Evolutionary conservation across 2,797 vertebrate genomes (phyloP).

Genomic region (Chelon auratus): DNA sequence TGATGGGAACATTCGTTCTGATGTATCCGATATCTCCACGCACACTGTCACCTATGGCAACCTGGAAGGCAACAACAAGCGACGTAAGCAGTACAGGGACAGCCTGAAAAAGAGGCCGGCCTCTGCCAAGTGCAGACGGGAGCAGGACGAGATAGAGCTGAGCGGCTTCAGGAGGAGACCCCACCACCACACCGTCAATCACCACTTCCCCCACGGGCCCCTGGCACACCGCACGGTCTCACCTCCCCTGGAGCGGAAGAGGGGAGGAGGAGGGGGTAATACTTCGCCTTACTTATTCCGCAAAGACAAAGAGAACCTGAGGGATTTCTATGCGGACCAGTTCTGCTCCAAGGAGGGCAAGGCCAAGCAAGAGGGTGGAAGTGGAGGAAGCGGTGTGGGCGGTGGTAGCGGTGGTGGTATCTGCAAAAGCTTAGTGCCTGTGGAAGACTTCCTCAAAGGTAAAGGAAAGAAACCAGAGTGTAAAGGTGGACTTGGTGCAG

Average conservation of each 20-base stretch:
- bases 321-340: constrained; percentile 98
- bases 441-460: constrained; percentile 89
- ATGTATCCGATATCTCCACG: constrained; percentile 98
- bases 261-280: constrained; percentile 81
- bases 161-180: constrained; percentile 91
- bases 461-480: constrained; percentile 88
- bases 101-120: constrained; percentile 98
- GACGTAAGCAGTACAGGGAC: constrained; percentile 96
- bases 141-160: constrained; percentile 97
- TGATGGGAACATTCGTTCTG: constrained; percentile 91
- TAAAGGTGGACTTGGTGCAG: constrained; percentile 84
- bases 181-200: constrained; percentile 88
- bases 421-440: constrained; percentile 89
- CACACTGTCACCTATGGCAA: constrained; percentile 99
- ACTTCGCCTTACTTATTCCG: constrained; percentile 89
- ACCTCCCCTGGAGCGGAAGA: constrained; percentile 86
- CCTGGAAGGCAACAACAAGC: constrained; percentile 94
- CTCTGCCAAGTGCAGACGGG: constrained; percentile 95
- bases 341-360: constrained; percentile 96
- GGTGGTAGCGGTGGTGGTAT: constrained; percentile 87
- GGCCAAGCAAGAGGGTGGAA: constrained; percentile 90
- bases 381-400: constrained; percentile 85
- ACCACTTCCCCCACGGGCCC: constrained; percentile 86
- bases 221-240: constrained; percentile 85
- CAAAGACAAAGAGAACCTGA: constrained; percentile 94